Evolutionary conservation across 37 sponge, comb jelly and placozoan species (phyloP).

Genomic region (Beroe ovata): DNA sequence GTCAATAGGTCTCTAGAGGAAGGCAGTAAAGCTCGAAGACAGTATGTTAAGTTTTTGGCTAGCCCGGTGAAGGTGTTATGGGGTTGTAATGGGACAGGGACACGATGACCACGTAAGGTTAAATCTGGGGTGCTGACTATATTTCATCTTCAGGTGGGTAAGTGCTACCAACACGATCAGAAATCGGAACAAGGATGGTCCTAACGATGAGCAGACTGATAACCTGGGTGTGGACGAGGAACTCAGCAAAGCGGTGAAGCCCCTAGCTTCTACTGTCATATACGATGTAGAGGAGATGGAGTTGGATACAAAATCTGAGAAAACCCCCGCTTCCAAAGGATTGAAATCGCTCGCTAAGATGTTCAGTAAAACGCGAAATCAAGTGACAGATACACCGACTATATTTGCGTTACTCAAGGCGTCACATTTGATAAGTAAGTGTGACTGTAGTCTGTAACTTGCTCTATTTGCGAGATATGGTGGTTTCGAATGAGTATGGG

Average conservation of each 20-base stretch:
- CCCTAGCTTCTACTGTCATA: not conserved
- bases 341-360: constrained; percentile 20
- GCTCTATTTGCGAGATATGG: too few species aligned
- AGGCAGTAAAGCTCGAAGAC: not conserved
- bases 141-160: not conserved
- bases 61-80: too few species aligned
- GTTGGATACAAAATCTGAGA: not conserved
- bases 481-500: too few species aligned
- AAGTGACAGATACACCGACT: constrained; percentile 11
- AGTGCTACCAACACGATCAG: not conserved
- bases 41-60: too few species aligned
- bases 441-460: too few species aligned
- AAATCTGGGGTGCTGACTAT: too few species aligned
- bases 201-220: too few species aligned
- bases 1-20: not conserved
- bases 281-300: constrained; percentile 15
- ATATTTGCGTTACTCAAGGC: constrained; percentile 26
- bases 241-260: not conserved
- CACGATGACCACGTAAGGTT: too few species aligned
- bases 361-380: not conserved
- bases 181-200: not conserved
- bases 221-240: not conserved
- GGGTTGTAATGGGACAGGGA: too few species aligned
- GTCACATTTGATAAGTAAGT: constrained; percentile 31
- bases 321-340: not conserved